phyloP scores from a whole-genome alignment of 2,797 vertebrate genomes.

The Sebastes itinus region DNA sequence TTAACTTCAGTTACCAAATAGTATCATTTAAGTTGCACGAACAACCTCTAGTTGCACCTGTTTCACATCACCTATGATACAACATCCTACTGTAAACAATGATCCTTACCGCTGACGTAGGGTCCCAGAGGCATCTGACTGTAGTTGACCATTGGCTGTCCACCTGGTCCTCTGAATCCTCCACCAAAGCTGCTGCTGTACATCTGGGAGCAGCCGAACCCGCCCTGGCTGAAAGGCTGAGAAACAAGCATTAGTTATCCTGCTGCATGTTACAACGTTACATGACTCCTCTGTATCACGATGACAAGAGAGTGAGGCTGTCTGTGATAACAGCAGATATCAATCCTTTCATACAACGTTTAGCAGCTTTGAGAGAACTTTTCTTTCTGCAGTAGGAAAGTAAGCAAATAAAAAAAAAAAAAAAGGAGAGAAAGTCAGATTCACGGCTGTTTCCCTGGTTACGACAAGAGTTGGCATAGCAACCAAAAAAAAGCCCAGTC shows the following conservation, averaged over 20 bases:
- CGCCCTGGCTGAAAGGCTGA: slow-evolving; percentile 86
- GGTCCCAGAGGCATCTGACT: slow-evolving; percentile 99
- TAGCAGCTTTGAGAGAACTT: not conserved
- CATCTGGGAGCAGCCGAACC: slow-evolving; percentile 93
- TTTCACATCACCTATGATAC: not conserved
- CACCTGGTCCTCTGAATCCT: slow-evolving; percentile 92
- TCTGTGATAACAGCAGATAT: not conserved
- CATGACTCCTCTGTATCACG: not conserved
- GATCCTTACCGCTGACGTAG: slow-evolving; percentile 92
- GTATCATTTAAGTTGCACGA: not conserved
- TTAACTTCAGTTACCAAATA: not conserved
- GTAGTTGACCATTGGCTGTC: slow-evolving; percentile 95
- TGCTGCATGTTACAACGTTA: not conserved
- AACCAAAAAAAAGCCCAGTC: slow-evolving; percentile 22
- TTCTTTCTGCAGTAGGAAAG: not conserved
- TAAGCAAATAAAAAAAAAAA: not conserved
- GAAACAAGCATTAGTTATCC: slow-evolving; percentile 4
- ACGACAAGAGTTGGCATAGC: slow-evolving; percentile 41
- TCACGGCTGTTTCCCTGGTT: slow-evolving; percentile 26
- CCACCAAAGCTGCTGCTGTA: slow-evolving; percentile 91
- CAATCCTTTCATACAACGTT: not conserved
- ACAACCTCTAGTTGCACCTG: not conserved
- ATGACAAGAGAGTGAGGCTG: not conserved
- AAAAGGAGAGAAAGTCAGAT: not conserved
- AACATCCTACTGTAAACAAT: not conserved